Evolutionary conservation across 2,113 vertebrate genomes (phyloP), one percentile per base, ranked within the genome.

Genomic region (Calonectris borealis): DNA sequence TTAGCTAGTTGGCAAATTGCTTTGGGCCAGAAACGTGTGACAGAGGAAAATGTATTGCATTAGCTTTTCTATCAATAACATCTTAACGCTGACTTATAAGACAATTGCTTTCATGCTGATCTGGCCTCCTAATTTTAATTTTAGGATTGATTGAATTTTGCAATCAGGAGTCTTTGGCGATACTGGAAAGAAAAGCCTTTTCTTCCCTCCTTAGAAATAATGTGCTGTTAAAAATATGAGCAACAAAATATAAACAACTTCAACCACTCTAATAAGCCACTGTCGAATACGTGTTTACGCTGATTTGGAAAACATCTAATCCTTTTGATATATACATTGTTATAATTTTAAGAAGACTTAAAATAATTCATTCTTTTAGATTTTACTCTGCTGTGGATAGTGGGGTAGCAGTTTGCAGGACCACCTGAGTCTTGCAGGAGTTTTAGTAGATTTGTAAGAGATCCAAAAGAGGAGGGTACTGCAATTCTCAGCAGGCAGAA

Each of bases 1-100:
- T 99, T 98, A 98, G 98, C 98, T 97, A 51, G 88, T 96, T 95
- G 96, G 98, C 95, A 98, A 98, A 98, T 98, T 97, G 96, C 95
- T 98, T 95, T 97, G 96, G 96, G 97, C 96, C 94, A 98, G 86
- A 96, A 97, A 96, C 4, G 79, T 64, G 95, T 97, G 97, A 97
- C 95, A 97, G 97, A 95, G 76, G 87, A 97, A 97, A 98, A 98
- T 87, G 94, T 95, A 98, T 94, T 93, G 93, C 94, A 60, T 96
- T 97, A 97, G 86, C 88, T 97, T 97, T 97, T 97, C 97, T 98
- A 96, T 96, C 97, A 97, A 96, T 97, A 97, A 82, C 36, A 27
- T 86, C 92, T 88, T 94, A 97, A 90, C 61, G 18, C 85, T 95
- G 94, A 93, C 96, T 97, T 97, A 95, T 83, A 96, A 94, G 61